phyloP scores from a whole-genome alignment of 2,888 invertebrate genomes.

The Bugula neritina region DNA sequence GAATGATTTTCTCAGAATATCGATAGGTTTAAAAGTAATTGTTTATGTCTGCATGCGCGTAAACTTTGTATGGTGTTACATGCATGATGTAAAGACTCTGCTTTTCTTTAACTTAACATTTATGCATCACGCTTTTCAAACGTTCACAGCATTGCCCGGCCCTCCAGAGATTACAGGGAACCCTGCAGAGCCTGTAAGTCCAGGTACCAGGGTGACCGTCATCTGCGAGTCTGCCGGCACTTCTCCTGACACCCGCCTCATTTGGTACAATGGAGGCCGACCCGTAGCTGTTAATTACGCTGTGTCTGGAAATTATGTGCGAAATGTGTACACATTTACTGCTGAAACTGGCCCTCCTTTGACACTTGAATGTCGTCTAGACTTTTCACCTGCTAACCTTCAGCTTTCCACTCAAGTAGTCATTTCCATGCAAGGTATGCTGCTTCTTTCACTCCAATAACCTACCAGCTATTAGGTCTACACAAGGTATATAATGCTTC shows the following conservation, averaged over 20 bases:
- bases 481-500: too few relatives aligned
- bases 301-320: background rate
- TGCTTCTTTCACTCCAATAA: background rate
- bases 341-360: background rate
- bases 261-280: slow-evolving; percentile 11
- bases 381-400: slow-evolving; percentile 11
- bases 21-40: too few relatives aligned
- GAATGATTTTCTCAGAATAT: too few relatives aligned
- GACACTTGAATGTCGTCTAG: slow-evolving; percentile 1
- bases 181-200: background rate
- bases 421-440: slow-evolving; percentile 21
- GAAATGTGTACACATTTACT: slow-evolving; percentile 2
- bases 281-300: background rate
- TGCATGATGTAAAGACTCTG: too few relatives aligned
- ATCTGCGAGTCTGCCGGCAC: slow-evolving; percentile 2
- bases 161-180: slow-evolving; percentile 16
- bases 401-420: slow-evolving; percentile 18
- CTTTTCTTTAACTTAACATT: too few relatives aligned
- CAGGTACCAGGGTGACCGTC: background rate
- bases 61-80: too few relatives aligned
- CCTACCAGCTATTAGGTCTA: background rate
- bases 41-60: too few relatives aligned
- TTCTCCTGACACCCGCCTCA: background rate
- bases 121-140: too few relatives aligned
- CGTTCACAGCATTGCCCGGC: slow-evolving; percentile 4